Evolutionary conservation across 1,140 invertebrate genomes (phyloP).

Genomic region (Drosophila triauraria): DNA sequence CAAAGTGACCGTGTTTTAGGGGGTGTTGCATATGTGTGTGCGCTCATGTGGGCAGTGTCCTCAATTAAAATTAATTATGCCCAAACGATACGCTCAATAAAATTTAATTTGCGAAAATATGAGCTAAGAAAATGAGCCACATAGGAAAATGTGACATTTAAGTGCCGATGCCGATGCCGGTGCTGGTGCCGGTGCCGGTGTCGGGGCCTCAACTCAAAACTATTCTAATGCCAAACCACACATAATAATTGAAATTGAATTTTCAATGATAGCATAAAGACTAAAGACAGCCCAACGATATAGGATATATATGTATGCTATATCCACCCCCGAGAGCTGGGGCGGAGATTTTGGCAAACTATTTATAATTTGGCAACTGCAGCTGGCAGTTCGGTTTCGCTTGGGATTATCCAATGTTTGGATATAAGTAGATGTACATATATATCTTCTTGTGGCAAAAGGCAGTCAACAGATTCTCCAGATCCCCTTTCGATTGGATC

Average conservation of each 20-base stretch:
- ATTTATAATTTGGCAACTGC: slow-evolving; percentile 79
- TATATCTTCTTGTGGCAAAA: not conserved
- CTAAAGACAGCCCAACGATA: slow-evolving; percentile 36
- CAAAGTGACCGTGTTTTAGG: slow-evolving; percentile 30
- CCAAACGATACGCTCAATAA: slow-evolving; percentile 84
- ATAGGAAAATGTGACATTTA: slow-evolving; percentile 74
- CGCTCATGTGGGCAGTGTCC: slow-evolving; percentile 51
- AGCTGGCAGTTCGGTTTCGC: slow-evolving; percentile 18
- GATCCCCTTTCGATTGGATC: slow-evolving; percentile 21
- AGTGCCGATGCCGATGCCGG: slow-evolving; percentile 51
- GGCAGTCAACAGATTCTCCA: slow-evolving; percentile 45
- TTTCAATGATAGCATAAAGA: slow-evolving; percentile 72
- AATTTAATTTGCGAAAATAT: slow-evolving; percentile 83
- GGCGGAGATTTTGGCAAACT: slow-evolving; percentile 66
- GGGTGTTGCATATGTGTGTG: slow-evolving; percentile 12
- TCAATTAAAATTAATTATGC: slow-evolving; percentile 84
- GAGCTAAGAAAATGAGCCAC: slow-evolving; percentile 74
- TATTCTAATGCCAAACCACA: slow-evolving; percentile 34
- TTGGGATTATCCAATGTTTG: slow-evolving; percentile 22
- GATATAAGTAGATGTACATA: slow-evolving; percentile 1
- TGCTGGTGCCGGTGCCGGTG: not conserved
- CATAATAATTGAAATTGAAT: slow-evolving; percentile 81
- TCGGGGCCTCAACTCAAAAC: slow-evolving; percentile 30
- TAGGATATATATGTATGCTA: slow-evolving; percentile 13
- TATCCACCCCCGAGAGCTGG: slow-evolving; percentile 15